phyloP scores from a whole-genome alignment of 2,797 vertebrate genomes.

The Anguilla anguilla region DNA sequence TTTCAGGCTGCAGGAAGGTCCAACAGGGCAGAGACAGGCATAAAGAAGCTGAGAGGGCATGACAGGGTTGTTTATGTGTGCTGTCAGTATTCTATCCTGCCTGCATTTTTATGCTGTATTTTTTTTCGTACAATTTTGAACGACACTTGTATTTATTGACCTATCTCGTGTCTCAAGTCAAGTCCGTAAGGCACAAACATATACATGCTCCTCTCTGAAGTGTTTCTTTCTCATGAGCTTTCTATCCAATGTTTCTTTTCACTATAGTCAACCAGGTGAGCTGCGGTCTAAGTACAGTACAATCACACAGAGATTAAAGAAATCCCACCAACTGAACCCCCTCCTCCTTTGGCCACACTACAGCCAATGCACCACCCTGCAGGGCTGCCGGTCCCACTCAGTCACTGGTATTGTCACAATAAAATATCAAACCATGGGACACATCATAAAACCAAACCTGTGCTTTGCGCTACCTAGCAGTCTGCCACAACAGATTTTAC shows the following conservation, averaged over 20 bases:
- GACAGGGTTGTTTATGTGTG: neutral
- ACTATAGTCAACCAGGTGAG: neutral
- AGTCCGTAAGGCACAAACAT: neutral
- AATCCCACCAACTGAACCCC: no score
- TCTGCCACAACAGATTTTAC: neutral
- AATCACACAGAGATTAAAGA: no score
- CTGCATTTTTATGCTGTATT: neutral
- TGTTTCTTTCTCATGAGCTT: neutral
- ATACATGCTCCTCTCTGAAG: neutral
- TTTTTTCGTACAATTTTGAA: neutral
- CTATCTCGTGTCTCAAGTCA: neutral
- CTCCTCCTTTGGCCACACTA: neutral
- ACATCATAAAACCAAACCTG: neutral
- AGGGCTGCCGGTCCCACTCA: neutral
- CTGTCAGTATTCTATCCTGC: neutral
- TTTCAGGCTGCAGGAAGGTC: conserved; percentile 67
- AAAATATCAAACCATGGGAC: neutral
- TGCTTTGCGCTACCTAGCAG: neutral
- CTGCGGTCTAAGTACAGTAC: neutral
- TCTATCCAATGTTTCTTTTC: neutral
- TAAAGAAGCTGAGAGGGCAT: neutral
- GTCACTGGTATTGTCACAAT: neutral
- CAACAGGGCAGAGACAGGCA: conserved; percentile 4
- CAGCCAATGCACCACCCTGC: neutral
- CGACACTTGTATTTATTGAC: neutral